Evolutionary conservation across 2,113 vertebrate species (phyloP), one percentile per base, ranked within the genome.

Genomic region (Poeciliopsis turrubarensis): DNA sequence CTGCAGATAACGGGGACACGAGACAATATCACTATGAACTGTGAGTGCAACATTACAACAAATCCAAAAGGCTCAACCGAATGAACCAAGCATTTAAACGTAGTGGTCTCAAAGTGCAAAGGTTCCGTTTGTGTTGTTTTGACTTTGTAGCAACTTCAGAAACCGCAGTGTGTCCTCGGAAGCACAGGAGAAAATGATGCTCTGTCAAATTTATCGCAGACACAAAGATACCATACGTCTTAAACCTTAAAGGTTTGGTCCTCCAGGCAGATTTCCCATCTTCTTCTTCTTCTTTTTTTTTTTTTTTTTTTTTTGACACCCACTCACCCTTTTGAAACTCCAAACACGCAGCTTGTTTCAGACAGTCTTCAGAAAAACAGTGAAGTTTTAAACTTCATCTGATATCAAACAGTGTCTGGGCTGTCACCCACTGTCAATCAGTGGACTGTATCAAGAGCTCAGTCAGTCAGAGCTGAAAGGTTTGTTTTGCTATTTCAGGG

Each of bases 401-500:
- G 77, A 84, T 80, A 82, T 89, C 82, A 88, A 79, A 86, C 65
- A 44, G 73, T 31, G 80, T 75, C 77, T 75, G 75, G 78, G 82
- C 87, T 91, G 87, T 89, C 89, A 85, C 82, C 67, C 65, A 5
- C 70, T 84, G 89, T 88, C 90, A 91, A 39, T 83, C 89, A 88
- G 64, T 29, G 30, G 73, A 68, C 76, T 80, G 73, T 78, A 90
- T 89, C 90, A 88, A 79, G 80, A 83, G 78, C 78, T 81, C 84
- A 86, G 62, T 89, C 87, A 86, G 32, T 27, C 47, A n/a, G 31
- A 70, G 47, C 65, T 76, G 75, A 87, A 80, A 74, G 65, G 44
- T 84, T 89, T 80, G 74, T 89, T 89, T 82, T 81, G 75, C 78
- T 75, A 71, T 87, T 87, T 83, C 75, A 65, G 65, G 66, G 72